phyloP scores from a whole-genome alignment of 1,140 invertebrate species.

The Centruroides vittatus region DNA sequence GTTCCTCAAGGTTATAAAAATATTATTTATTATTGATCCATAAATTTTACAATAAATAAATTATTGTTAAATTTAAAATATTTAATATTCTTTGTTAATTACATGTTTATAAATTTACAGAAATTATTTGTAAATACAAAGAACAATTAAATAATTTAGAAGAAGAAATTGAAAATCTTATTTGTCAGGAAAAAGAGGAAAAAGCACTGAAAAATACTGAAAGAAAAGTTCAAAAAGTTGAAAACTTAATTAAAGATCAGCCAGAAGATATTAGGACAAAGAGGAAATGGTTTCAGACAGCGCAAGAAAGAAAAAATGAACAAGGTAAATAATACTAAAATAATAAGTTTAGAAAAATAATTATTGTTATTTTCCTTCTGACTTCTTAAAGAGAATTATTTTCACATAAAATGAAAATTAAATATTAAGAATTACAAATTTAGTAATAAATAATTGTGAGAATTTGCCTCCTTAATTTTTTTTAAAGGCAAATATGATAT shows the following conservation, averaged over 20 bases:
- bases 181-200: conserved; percentile 72
- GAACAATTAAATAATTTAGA: conserved; percentile 55
- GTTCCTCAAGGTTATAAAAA: conserved; percentile 32
- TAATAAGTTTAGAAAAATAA: no score
- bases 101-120: conserved; percentile 25
- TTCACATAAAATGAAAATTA: no score
- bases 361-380: no score
- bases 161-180: conserved; percentile 58
- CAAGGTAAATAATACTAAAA: conserved; percentile 38
- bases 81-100: neutral
- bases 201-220: conserved; percentile 66
- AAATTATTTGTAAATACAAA: conserved; percentile 77
- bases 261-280: conserved; percentile 26
- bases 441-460: no score
- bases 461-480: no score
- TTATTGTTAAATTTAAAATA: no score
- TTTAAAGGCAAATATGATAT: no score
- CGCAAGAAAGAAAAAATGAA: conserved; percentile 60
- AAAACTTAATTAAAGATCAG: conserved; percentile 26
- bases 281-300: conserved; percentile 76
- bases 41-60: neutral
- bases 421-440: no score
- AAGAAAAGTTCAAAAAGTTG: conserved; percentile 47
- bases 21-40: neutral
- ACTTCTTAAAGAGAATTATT: no score